Evolutionary conservation across 2,888 invertebrate species (phyloP).

Genomic region (Limnephilus rhombicus): DNA sequence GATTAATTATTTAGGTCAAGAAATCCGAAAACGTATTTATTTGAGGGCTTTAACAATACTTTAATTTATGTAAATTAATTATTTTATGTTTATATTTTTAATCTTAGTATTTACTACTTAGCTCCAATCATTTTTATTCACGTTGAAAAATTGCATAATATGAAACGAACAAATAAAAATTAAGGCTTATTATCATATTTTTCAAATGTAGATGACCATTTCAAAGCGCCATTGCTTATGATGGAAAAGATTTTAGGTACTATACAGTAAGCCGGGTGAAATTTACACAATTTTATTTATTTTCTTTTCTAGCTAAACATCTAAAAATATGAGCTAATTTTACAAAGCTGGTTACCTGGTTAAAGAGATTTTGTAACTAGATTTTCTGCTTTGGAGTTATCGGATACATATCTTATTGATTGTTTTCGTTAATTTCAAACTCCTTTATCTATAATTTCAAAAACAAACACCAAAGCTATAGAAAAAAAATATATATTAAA

Average conservation of each 20-base stretch:
- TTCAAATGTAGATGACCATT: not conserved
- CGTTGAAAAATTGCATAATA: no score
- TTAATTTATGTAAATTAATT: not conserved
- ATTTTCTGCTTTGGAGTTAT: no score
- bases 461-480: no score
- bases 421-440: not conserved
- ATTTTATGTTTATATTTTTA: not conserved
- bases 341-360: no score
- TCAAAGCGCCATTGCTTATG: not conserved
- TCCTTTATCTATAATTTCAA: not conserved
- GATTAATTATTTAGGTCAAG: not conserved
- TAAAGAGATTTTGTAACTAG: no score
- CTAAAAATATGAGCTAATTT: not conserved
- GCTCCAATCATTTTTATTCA: no score
- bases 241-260: no score
- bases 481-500: no score
- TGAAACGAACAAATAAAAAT: no score
- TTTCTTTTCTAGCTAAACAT: not conserved
- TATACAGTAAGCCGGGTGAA: not conserved
- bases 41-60: not conserved
- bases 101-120: not conserved
- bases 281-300: not conserved
- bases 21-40: not conserved
- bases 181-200: not conserved
- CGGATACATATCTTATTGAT: not conserved